These are phyloP conservation scores for Mythimna pallens DNA, from an alignment of 2,888 invertebrate genomes.

Conservation along the genomic window DNA sequence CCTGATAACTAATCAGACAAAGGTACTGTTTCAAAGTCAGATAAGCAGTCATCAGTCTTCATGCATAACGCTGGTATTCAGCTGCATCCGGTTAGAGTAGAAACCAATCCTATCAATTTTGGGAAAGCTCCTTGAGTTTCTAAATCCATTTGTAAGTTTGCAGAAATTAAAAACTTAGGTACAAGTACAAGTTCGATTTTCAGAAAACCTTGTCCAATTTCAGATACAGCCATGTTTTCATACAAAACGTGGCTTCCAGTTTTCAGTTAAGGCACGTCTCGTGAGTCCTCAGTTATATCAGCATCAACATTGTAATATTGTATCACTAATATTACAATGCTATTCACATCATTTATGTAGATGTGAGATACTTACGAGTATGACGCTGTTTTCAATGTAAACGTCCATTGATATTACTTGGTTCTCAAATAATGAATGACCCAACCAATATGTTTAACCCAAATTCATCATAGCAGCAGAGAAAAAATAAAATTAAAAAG, in stretches of 20 bases:
- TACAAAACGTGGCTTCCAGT: constrained; percentile 64
- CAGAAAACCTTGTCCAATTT: constrained; percentile 21
- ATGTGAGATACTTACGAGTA: constrained; percentile 20
- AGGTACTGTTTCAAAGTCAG: no score
- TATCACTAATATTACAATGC: constrained; percentile 51
- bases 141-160: background rate
- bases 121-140: background rate
- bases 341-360: constrained; percentile 41
- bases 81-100: no score
- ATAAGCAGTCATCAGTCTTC: no score
- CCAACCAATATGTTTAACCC: background rate
- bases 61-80: no score
- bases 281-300: constrained; percentile 50
- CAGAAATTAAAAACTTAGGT: background rate
- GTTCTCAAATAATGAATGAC: constrained; percentile 16
- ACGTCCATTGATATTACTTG: constrained; percentile 1
- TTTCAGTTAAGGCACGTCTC: constrained; percentile 60
- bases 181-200: background rate
- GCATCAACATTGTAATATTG: constrained; percentile 59
- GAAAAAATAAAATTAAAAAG: background rate
- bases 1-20: no score
- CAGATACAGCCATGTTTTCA: constrained; percentile 38
- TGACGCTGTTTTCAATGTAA: constrained; percentile 27
- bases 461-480: background rate
- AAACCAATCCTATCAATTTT: no score